Evolutionary conservation across 2,888 invertebrate genomes (phyloP), one percentile per base, ranked within the genome.

Genomic region (Falcaria lacertinaria): DNA sequence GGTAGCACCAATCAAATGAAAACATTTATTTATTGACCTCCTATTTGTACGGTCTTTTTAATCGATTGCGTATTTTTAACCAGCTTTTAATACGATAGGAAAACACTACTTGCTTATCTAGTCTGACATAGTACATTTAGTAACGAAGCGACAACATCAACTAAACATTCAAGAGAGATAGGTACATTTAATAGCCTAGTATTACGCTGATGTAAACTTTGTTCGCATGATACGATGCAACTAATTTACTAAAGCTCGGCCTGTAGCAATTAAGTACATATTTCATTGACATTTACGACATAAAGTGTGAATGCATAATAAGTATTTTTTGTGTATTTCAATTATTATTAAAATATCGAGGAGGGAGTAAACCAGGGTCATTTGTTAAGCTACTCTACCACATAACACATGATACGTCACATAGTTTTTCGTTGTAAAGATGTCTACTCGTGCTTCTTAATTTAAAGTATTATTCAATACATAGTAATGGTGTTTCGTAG

Each of bases 121-220:
- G 61, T 69, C 63, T 60, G 75, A 79, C 74, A 79, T 69, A 60
- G 67, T 64, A 78, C 71, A 76, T 47, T 47, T 54, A 54, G 62
- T 71, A 67, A 70, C 63, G 66, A 84, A 85, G 85, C 84, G 64
- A 85, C 84, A 83, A 86, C 87, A 85, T 73, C 81, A 84, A 88
- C 86, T 87, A 83, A 87, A 85, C 85, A 85, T 68, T 74, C 22
- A 22, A n/a, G 64, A 86, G 57, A 72, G 65, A 60, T 7, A 34
- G 7, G 15, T 15, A 22, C 16, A 67, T 55, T 28, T 52, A 56
- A 47, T n/a, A n/a, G n/a, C n/a, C n/a, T n/a, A n/a, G n/a, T 50
- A 58, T 64, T 62, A 61, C 57, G 60, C 58, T 54, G 44, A 53
- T 66, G 74, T 73, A 65, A 22, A 22, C 22, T 22, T 3, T 28